Base-by-base conservation (phyloP, 2,888 invertebrate species). In the Drosophila anceps region DNA sequence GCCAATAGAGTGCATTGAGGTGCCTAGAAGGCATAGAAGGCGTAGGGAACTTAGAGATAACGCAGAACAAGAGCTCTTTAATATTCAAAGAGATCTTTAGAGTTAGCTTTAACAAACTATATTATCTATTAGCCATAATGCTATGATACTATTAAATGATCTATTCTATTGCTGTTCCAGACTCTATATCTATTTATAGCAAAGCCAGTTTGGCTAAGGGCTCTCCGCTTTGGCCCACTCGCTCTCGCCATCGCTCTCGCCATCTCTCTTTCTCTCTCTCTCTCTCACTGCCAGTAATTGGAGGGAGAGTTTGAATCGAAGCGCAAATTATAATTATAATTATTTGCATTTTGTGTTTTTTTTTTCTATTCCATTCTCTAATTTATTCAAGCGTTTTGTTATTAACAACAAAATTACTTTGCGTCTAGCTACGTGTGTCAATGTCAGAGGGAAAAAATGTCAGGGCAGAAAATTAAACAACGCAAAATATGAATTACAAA, bases 321-420 rank as follows among this genome's bases (percentile, higher is more conserved):
- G 27, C 55, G n/a, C n/a, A n/a, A n/a, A n/a, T n/a, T n/a, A 59
- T 33, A 4, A 20, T 37, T 44, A 44, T 55, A n/a, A 24, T 58
- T 43, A 39, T 46, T 31, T 54, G 13, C n/a, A 13, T 15, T 51
- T 37, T 13, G 5, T 31, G 10, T 18, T 18, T 31, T 53, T 66
- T 27, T 41, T 20, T 31, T 18, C 18, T 27, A 57, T 58, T 46
- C 18, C 13, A 55, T 35, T 71, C 27, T 24, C 20, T 51, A 62
- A 76, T 65, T 73, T 79, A 79, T 78, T 61, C 74, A 55, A 73
- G 15, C 60, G 33, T 50, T 53, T 54, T 62, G 35, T 39, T 33
- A 13, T 44, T n/a, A 51, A 43, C 29, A 18, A 48, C n/a, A 18
- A 13, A 27, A 39, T 44, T 44, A 12, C 13, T 29, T 37, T 37